A percentile compares a stretch with the other conserved stretches of the same genome.
Evolutionary conservation across 2,113 vertebrate genomes (phyloP).

Genomic region (Cyprinodon variegatus): DNA sequence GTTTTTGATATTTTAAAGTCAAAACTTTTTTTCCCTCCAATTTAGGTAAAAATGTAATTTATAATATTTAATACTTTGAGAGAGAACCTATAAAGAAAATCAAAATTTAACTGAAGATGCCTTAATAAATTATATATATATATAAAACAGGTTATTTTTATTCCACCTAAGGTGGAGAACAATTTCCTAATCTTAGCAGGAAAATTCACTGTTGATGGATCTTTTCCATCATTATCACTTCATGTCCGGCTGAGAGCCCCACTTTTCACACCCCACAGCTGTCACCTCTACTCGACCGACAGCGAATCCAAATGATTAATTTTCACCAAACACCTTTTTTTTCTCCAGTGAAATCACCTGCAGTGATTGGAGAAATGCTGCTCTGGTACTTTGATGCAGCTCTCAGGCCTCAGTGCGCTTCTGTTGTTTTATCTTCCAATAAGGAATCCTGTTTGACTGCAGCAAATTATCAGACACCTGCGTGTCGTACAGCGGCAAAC

Average conservation of each 20-base stretch:
- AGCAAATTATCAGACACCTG: slow-evolving; percentile 13
- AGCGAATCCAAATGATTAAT: slow-evolving; percentile 21
- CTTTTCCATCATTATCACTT: slow-evolving; percentile 39
- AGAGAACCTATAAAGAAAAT: neutral
- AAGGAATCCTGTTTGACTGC: neutral
- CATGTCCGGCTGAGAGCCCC: slow-evolving; percentile 12
- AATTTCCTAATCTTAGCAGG: neutral
- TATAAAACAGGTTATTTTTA: neutral
- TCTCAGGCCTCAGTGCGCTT: neutral
- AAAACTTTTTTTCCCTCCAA: neutral
- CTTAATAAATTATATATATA: neutral
- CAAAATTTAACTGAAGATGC: neutral
- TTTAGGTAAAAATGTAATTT: neutral
- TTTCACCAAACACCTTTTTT: slow-evolving; percentile 14
- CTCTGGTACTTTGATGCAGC: slow-evolving; percentile 19
- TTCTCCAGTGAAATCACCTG: slow-evolving; percentile 3
- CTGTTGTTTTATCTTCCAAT: slow-evolving; percentile 17
- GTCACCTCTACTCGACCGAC: slow-evolving; percentile 6
- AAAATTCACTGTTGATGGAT: slow-evolving; percentile 29
- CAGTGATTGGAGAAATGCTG: slow-evolving; percentile 11
- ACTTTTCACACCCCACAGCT: slow-evolving; percentile 10
- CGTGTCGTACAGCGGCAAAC: slow-evolving; percentile 13
- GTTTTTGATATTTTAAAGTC: neutral
- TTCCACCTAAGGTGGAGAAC: neutral
- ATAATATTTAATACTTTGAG: neutral